Evolutionary conservation across 1,140 invertebrate species (phyloP), one percentile per base, ranked within the genome.

Genomic region (Fopius arisanus): DNA sequence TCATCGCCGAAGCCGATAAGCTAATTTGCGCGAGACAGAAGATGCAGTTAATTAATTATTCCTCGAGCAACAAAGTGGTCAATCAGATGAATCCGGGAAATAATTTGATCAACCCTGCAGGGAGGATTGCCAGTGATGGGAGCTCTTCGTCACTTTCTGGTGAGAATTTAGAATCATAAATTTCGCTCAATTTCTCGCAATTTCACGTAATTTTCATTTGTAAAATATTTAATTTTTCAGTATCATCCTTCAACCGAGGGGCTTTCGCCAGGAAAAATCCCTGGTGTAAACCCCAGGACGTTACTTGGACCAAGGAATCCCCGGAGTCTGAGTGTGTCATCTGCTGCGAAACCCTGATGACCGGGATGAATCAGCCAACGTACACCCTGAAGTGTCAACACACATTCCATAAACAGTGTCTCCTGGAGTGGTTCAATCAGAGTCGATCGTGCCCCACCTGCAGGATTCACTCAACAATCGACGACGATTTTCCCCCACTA

Each of bases 401-500:
- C 40, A 72, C 78, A 3, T 83, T 84, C 29, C 82, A 84, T 65
- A 78, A 65, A 10, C 26, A 82, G 81, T 85, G 83, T 68, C 78
- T 84, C 0, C 74, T 73, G 62, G 23, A 51, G 7, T 85, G 83
- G 83, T 77, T 82, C 12, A 43, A 74, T 10, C 29, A 71, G 19
- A 79, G 76, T 63, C 59, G 74, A 19, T 77, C 79, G 0, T 85
- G 82, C 67, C 82, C 84, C 14, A 78, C 73, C 14, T 85, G 82
- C 68, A 70, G 79, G 10, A 68, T 75, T 0, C 75, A 71, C 23
- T 75, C 74, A 14, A 79, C 75, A 12, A 70, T 82, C 4, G 78
- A 82, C 63, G 78, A 82, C 5, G 79, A 84, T 19, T 83, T 78
- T 66, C 81, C 81, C 31, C 81, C 81, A 23, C 72, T 84, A 33